A percentile compares a stretch with the other conserved stretches of the same genome.
These are phyloP conservation scores for Eupeodes luniger DNA, from an alignment of 2,888 invertebrate species.

Conservation along the genomic window DNA sequence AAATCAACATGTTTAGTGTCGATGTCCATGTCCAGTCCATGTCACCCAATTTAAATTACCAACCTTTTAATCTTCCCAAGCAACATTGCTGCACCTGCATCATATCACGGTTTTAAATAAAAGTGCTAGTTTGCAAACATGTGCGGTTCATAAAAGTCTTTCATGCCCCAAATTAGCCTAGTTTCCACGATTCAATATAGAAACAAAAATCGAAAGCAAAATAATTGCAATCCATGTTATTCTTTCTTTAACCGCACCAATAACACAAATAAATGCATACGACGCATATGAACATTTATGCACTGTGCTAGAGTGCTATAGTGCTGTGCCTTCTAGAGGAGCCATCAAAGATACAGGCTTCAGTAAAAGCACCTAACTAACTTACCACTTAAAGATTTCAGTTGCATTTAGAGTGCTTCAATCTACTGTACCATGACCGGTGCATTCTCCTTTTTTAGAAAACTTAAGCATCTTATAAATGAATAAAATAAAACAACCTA, in stretches of 20 bases:
- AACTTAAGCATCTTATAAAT: constrained; percentile 50
- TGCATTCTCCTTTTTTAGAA: constrained; percentile 47
- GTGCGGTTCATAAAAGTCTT: constrained; percentile 39
- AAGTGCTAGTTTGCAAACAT: background rate
- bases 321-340: background rate
- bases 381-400: constrained; percentile 44
- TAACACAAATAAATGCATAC: constrained; percentile 30
- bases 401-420: constrained; percentile 65
- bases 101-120: background rate
- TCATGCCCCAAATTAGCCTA: constrained; percentile 49
- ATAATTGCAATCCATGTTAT: constrained; percentile 52
- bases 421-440: constrained; percentile 55
- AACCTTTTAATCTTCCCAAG: constrained; percentile 13
- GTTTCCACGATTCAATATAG: constrained; percentile 55
- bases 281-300: background rate
- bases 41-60: constrained; percentile 20
- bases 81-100: constrained; percentile 26
- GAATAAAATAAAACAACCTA: background rate
- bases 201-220: constrained; percentile 66
- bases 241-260: constrained; percentile 48
- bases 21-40: constrained; percentile 1
- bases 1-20: constrained; percentile 4
- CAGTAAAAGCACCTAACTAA: background rate
- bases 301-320: no score
- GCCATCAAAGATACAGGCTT: background rate